phyloP scores from a whole-genome alignment of 2,797 vertebrate species.

The Trematomus bernacchii region DNA sequence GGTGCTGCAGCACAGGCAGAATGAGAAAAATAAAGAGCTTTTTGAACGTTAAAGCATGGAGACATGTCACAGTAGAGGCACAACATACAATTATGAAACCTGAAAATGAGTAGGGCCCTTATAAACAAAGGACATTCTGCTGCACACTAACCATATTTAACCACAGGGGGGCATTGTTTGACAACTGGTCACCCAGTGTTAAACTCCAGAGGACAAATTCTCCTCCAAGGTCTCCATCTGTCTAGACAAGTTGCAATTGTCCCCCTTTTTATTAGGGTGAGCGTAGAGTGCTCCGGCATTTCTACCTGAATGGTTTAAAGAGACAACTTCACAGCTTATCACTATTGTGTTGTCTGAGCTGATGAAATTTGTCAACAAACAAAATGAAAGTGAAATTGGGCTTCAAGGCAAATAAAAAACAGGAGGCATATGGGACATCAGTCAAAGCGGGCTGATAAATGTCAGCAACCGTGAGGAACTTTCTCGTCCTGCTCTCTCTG shows the following conservation, averaged over 20 bases:
- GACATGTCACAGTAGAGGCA: too few relatives aligned
- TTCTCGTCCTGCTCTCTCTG: conserved; percentile 5
- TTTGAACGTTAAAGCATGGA: too few relatives aligned
- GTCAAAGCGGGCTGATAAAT: conserved; percentile 61
- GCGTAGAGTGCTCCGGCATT: conserved; percentile 23
- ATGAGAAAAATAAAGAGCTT: too few relatives aligned
- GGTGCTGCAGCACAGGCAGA: too few relatives aligned
- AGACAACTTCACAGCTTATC: conserved; percentile 34
- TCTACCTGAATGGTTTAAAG: conserved; percentile 46
- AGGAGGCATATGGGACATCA: conserved; percentile 42
- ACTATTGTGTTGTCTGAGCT: conserved; percentile 37
- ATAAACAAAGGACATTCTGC: neutral
- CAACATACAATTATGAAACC: too few relatives aligned
- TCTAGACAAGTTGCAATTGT: conserved; percentile 69
- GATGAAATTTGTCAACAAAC: conserved; percentile 68
- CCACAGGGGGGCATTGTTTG: conserved; percentile 73
- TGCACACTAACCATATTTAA: neutral
- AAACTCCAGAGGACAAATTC: conserved; percentile 48
- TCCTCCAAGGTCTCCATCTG: conserved; percentile 59
- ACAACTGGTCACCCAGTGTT: conserved; percentile 19
- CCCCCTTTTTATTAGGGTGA: conserved; percentile 40
- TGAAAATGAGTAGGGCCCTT: too few relatives aligned
- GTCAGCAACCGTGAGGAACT: conserved; percentile 37
- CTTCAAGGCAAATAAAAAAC: conserved; percentile 45
- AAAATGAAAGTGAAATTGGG: conserved; percentile 56